A percentile compares a stretch with the other conserved stretches of the same genome.
phyloP scores from a whole-genome alignment of 1,140 invertebrate species.

The Samia ricini region DNA sequence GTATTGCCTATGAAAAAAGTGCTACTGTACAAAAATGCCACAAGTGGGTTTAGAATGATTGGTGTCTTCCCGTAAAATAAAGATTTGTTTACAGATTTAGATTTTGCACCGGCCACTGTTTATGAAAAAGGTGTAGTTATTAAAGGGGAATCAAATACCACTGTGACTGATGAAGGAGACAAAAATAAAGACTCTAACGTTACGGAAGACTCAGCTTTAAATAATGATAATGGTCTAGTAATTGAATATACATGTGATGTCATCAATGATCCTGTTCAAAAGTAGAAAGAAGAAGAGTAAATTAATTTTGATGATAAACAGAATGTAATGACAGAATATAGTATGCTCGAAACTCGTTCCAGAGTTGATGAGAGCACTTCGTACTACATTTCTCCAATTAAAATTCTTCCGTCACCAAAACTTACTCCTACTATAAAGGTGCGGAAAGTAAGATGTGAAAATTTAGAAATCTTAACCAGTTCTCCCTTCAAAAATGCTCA shows the following conservation, averaged over 20 bases:
- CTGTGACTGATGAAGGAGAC: neutral
- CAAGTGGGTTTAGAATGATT: constrained; percentile 12
- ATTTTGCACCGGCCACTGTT: constrained; percentile 6
- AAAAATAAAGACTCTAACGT: neutral
- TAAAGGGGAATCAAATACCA: too few species aligned
- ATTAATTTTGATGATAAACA: neutral
- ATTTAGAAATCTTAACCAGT: constrained; percentile 10
- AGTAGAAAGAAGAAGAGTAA: neutral
- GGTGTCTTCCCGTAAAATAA: constrained; percentile 14
- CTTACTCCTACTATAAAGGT: constrained; percentile 8
- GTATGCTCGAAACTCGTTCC: neutral
- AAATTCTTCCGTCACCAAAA: constrained; percentile 6
- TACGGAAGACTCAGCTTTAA: neutral
- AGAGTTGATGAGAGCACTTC: neutral
- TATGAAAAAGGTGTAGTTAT: constrained; percentile 5
- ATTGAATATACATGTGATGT: neutral
- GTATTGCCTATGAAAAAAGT: constrained; percentile 18
- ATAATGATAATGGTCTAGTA: neutral
- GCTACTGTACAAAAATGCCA: constrained; percentile 18
- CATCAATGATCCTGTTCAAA: neutral
- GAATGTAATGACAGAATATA: neutral
- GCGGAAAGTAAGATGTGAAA: constrained; percentile 10
- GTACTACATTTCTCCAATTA: neutral
- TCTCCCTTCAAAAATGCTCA: constrained; percentile 2
- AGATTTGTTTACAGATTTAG: constrained; percentile 9